Evolutionary conservation across 2,797 vertebrate species (phyloP).

Genomic region (Manis javanica): DNA sequence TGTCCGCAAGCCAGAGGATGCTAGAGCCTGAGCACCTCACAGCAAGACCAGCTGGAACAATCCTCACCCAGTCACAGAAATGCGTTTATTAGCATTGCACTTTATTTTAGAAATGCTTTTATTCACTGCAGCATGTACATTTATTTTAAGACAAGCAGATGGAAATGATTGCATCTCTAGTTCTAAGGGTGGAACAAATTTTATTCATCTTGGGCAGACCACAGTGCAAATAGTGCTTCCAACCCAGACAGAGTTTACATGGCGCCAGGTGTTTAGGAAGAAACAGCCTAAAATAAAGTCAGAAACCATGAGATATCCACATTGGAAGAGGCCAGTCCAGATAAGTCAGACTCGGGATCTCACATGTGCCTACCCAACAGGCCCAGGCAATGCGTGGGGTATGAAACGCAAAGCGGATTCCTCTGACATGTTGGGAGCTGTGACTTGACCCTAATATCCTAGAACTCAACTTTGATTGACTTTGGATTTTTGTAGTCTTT

Average conservation of each 20-base stretch:
- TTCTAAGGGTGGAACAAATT: neutral
- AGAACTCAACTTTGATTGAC: neutral
- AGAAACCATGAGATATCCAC: neutral
- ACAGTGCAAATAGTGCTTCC: neutral
- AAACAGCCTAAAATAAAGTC: neutral
- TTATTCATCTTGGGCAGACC: neutral
- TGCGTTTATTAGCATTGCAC: neutral
- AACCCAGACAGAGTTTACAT: neutral
- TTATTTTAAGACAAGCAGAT: neutral
- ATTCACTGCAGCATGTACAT: neutral
- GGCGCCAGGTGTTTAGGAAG: neutral
- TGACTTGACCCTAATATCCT: neutral
- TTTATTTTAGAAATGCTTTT: neutral
- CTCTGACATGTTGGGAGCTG: neutral
- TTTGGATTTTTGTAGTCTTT: neutral
- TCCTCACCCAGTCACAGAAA: neutral
- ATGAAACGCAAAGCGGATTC: neutral
- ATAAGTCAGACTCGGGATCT: neutral
- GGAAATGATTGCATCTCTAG: neutral
- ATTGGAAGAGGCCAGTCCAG: neutral
- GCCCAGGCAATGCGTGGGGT: neutral
- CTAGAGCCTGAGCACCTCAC: neutral
- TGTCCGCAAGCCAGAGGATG: neutral
- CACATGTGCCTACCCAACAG: neutral
- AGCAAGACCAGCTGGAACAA: neutral